These are phyloP conservation scores for Spheniscus mendiculus DNA, from an alignment of 2,113 vertebrate genomes.

Conservation along the genomic window DNA sequence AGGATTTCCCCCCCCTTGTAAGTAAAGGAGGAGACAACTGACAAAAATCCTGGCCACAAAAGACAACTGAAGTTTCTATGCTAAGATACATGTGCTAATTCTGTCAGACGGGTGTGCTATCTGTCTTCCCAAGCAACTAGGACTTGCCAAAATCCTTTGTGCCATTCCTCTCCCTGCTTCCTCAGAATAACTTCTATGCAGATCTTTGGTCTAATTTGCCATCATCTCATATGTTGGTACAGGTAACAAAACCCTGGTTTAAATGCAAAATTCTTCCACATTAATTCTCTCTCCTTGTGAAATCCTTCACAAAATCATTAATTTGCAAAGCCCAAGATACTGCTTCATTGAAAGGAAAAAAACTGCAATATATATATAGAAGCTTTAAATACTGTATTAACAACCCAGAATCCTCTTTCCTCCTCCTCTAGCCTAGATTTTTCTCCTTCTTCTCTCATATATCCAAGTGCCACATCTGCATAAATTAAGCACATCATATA, in stretches of 20 bases:
- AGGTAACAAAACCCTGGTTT: background rate
- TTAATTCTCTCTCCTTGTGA: background rate
- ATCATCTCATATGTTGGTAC: background rate
- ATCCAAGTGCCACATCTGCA: background rate
- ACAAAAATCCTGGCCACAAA: background rate
- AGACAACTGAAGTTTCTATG: background rate
- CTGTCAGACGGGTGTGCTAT: background rate
- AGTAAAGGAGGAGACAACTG: background rate
- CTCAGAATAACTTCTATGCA: background rate
- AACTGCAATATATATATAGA: background rate
- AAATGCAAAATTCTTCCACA: background rate
- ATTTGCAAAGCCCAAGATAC: background rate
- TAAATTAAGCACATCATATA: background rate
- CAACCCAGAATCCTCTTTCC: background rate
- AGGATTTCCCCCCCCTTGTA: background rate
- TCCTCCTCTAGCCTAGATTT: background rate
- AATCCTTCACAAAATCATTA: background rate
- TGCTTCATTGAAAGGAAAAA: background rate
- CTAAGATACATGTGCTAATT: background rate
- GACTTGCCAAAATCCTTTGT: background rate
- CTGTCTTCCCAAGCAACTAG: background rate
- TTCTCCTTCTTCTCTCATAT: background rate
- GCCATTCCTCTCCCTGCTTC: background rate
- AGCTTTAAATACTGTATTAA: background rate
- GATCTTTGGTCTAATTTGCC: background rate